Evolutionary conservation across 2,888 invertebrate genomes (phyloP).

Genomic region (Stegana nigrithorax): DNA sequence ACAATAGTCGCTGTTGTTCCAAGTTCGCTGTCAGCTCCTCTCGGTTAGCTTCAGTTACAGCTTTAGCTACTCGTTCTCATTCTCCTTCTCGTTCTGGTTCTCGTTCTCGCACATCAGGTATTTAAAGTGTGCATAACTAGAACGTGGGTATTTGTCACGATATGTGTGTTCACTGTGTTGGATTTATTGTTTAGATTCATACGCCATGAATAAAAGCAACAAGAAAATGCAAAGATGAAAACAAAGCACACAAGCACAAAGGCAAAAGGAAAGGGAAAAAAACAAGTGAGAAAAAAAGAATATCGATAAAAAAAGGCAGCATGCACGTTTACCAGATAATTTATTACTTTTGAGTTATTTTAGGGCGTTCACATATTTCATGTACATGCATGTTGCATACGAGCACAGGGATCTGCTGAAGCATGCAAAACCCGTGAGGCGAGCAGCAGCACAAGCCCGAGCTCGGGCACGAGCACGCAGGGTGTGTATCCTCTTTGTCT

Average conservation of each 20-base stretch:
- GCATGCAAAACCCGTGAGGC: too few species aligned
- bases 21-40: too few species aligned
- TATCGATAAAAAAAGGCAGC: neutral
- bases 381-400: constrained; percentile 11
- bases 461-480: neutral
- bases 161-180: constrained; percentile 16
- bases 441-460: too few species aligned
- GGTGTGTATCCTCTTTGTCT: neutral
- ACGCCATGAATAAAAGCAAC: neutral
- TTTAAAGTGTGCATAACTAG: constrained; percentile 42
- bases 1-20: too few species aligned
- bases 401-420: neutral
- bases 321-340: constrained; percentile 48
- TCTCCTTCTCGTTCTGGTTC: too few species aligned
- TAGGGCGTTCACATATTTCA: constrained; percentile 40
- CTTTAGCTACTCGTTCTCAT: too few species aligned
- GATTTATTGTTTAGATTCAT: constrained; percentile 28
- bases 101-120: too few species aligned
- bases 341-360: constrained; percentile 52
- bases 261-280: neutral
- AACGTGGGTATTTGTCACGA: constrained; percentile 35
- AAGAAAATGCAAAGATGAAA: neutral
- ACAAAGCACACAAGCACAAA: neutral
- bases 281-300: neutral
- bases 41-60: too few species aligned